Evolutionary conservation across 2,797 vertebrate species (phyloP).

Genomic region (Gorsachius magnificus): DNA sequence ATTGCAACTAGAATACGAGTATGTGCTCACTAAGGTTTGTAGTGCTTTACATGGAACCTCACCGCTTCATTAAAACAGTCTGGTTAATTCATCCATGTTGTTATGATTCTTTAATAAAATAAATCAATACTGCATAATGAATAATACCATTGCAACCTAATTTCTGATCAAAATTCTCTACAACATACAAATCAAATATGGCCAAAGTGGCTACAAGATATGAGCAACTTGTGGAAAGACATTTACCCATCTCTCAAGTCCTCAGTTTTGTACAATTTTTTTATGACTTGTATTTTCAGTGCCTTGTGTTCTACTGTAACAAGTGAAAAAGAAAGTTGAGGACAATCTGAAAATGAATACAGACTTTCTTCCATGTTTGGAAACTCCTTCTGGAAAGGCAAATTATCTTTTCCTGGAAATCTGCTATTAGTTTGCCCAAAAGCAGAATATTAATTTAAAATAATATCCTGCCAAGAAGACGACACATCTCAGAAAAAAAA

Average conservation of each 20-base stretch:
- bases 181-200: neutral
- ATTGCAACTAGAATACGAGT: neutral
- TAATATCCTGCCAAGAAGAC: neutral
- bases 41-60: neutral
- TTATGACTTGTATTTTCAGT: neutral
- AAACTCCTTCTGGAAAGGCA: neutral
- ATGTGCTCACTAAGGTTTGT: neutral
- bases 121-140: neutral
- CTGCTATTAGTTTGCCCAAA: conserved; percentile 24
- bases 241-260: neutral
- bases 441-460: conserved; percentile 45
- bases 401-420: conserved; percentile 20
- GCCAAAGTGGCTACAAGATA: neutral
- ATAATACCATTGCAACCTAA: neutral
- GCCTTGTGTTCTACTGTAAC: neutral
- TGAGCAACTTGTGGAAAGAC: neutral
- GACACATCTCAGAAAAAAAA: neutral
- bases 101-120: neutral
- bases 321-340: neutral
- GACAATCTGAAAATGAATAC: neutral
- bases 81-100: neutral
- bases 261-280: neutral
- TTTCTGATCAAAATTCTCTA: neutral
- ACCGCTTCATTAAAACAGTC: neutral
- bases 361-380: neutral